These are phyloP conservation scores for Whitmania pigra DNA, from an alignment of 1,140 invertebrate species.

Conservation along the genomic window DNA sequence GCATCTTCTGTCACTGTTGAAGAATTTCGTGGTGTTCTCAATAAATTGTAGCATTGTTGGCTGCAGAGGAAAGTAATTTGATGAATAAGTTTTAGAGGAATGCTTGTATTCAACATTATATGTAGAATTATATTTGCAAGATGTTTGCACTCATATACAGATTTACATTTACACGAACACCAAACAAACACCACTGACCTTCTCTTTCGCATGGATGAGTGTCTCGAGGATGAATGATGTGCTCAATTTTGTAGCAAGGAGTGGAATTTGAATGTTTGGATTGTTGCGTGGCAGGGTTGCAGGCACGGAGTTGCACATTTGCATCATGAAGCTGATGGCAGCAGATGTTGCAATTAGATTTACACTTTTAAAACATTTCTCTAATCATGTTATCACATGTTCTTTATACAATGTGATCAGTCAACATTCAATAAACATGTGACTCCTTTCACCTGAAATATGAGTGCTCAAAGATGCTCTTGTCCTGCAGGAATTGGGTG, in stretches of 20 bases:
- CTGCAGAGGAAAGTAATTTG: slow-evolving; percentile 41
- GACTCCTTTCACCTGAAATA: slow-evolving; percentile 63
- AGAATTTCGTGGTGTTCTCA: slow-evolving; percentile 81
- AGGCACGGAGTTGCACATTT: slow-evolving; percentile 81
- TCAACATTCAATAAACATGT: no score
- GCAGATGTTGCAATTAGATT: slow-evolving; percentile 22
- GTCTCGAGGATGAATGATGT: slow-evolving; percentile 90
- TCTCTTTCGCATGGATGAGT: slow-evolving; percentile 90
- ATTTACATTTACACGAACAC: no score
- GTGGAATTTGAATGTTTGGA: slow-evolving; percentile 56
- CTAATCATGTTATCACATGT: neutral
- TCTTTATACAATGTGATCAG: neutral
- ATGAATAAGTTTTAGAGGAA: neutral
- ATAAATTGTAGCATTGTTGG: slow-evolving; percentile 93
- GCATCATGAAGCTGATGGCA: slow-evolving; percentile 75
- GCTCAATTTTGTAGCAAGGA: slow-evolving; percentile 69
- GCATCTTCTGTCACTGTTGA: slow-evolving; percentile 53
- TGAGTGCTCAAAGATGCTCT: slow-evolving; percentile 86
- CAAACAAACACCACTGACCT: slow-evolving; percentile 54
- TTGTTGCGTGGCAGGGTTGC: slow-evolving; percentile 62
- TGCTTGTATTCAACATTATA: no score
- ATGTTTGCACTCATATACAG: no score
- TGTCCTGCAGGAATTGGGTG: slow-evolving; percentile 82
- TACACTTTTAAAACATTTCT: neutral
- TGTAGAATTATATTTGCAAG: no score